Evolutionary conservation across 2,888 invertebrate species (phyloP), one percentile per base, ranked within the genome.

Genomic region (Salpingus planirostris): DNA sequence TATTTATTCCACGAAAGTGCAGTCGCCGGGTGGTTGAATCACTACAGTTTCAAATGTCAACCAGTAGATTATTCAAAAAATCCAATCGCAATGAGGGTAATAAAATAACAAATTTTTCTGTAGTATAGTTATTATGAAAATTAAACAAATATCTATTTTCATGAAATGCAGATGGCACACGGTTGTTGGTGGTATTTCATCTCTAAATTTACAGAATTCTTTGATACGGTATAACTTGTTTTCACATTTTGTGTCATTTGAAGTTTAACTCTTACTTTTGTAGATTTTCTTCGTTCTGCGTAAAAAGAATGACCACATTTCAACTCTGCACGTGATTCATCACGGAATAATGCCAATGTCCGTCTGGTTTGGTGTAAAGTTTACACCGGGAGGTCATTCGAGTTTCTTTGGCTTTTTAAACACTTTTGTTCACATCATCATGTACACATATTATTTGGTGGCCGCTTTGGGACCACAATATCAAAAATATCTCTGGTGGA

Each of bases 131-230:
- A n/a, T n/a, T n/a, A n/a, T n/a, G 14, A 28, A 40, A 44, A 14
- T 13, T n/a, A 30, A 30, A 13, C 14, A 2, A 27, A 18, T 18
- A 8, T n/a, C n/a, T n/a, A n/a, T n/a, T 18, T 18, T 18, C 18
- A 18, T 18, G 18, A 18, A 5, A 18, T 53, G 8, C 64, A 87
- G 86, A 92, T 95, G 89, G 89, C 86, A 31, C 75, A 76, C 54
- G 86, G 87, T 23, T 91, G 91, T 66, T 95, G 92, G 91, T 90
- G 89, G 90, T 95, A 93, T 67, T 93, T 89, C 71, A 81, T 95
- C 67, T 89, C 92, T 57, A 96, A 95, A 69, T 93, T 93, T 68
- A 89, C 92, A 52, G 95, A 96, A 68, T 90, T 95, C 66, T 80
- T 91, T 60, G 95, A 96, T 71, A 95, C 95, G 55, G 82, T 93